Evolutionary conservation across 2,888 invertebrate genomes (phyloP).

Genomic region (Noctua janthina): DNA sequence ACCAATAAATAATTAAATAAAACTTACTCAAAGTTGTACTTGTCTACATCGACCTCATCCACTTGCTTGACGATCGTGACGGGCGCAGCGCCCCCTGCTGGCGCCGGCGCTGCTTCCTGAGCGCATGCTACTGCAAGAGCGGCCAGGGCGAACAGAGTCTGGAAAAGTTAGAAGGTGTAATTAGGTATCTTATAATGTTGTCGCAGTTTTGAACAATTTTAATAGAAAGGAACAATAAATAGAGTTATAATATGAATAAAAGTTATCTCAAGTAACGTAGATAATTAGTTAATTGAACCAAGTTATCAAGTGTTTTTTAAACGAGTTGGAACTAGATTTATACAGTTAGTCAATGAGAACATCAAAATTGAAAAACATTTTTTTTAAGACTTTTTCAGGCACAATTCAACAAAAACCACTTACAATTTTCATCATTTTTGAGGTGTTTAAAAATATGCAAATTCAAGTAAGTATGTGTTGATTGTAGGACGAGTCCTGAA

Average conservation of each 20-base stretch:
- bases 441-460: constrained; percentile 30
- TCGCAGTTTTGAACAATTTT: neutral
- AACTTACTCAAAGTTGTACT: constrained; percentile 92
- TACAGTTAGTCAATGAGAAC: neutral
- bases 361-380: neutral
- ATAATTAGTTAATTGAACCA: neutral
- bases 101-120: constrained; percentile 74
- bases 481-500: constrained; percentile 79
- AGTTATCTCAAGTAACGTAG: neutral
- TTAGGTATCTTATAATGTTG: neutral
- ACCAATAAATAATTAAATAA: neutral
- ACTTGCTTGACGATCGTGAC: constrained; percentile 91
- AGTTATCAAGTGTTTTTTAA: neutral
- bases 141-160: constrained; percentile 82
- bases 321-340: neutral
- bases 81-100: constrained; percentile 71
- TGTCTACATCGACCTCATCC: constrained; percentile 91
- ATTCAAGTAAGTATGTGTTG: constrained; percentile 73
- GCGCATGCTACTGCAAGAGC: constrained; percentile 81
- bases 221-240: neutral
- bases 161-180: constrained; percentile 33
- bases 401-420: constrained; percentile 67
- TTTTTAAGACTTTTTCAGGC: neutral
- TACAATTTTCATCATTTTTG: constrained; percentile 87
- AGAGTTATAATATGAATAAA: neutral